Evolutionary conservation across 2,888 invertebrate species (phyloP).

Genomic region (Cantharis nigra): DNA sequence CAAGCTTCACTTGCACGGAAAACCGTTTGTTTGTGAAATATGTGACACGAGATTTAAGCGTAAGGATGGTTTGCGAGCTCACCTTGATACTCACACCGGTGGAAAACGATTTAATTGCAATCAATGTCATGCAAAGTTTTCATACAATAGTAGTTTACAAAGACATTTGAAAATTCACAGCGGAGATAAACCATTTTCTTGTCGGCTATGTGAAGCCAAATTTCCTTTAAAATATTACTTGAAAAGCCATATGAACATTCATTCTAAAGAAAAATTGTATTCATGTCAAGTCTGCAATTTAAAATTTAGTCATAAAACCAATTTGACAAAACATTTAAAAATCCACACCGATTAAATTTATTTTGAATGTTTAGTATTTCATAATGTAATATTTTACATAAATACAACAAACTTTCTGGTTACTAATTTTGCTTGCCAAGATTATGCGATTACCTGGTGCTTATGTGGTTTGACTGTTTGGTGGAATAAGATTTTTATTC

Average conservation of each 20-base stretch:
- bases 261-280: not conserved
- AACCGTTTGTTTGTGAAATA: not conserved
- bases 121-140: not conserved
- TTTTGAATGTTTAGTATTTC: too few relatives aligned
- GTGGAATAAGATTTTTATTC: too few relatives aligned
- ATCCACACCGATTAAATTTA: not conserved
- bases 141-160: not conserved
- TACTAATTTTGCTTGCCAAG: too few relatives aligned
- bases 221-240: not conserved
- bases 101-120: not conserved
- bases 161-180: not conserved
- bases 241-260: not conserved
- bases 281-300: not conserved
- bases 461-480: too few relatives aligned
- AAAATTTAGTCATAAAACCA: not conserved
- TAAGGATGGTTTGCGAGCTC: not conserved
- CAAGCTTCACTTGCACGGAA: not conserved
- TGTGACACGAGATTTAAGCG: not conserved
- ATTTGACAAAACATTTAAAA: not conserved
- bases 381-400: too few relatives aligned
- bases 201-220: not conserved
- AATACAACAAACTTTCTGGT: too few relatives aligned
- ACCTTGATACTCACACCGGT: not conserved
- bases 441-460: too few relatives aligned
- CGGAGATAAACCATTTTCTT: not conserved